Conservation (phyloP, 2,113 vertebrate genomes). For the Pomatostomus ruficeps region DNA sequence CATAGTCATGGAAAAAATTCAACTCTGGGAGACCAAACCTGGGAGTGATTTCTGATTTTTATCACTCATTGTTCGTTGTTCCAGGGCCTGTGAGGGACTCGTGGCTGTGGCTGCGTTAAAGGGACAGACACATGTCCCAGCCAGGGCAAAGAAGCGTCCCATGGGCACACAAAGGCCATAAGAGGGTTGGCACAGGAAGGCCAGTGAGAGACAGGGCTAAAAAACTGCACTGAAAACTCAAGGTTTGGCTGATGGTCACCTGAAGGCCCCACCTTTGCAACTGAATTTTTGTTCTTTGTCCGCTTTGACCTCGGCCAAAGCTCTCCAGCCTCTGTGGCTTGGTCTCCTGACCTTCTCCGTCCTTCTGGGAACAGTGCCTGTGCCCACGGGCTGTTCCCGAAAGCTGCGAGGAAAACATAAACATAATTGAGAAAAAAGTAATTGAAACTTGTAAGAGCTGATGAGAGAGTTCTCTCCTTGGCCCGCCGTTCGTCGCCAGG, state of each 20-base stretch:
- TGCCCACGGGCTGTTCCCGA: not conserved
- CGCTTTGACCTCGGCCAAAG: not conserved
- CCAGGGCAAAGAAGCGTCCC: not conserved
- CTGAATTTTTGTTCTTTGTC: not conserved
- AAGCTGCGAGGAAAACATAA: slow-evolving; percentile 6
- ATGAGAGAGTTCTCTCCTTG: slow-evolving; percentile 30
- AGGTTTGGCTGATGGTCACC: not conserved
- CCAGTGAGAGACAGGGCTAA: not conserved
- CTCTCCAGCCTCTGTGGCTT: not conserved
- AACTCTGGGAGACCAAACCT: not conserved
- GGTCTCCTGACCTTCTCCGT: not conserved
- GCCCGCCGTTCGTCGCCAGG: not conserved
- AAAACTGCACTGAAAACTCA: not conserved
- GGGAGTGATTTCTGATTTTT: not conserved
- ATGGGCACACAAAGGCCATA: not conserved
- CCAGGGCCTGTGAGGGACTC: not conserved
- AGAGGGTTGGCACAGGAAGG: not conserved
- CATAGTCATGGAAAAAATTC: not conserved
- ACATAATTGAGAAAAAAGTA: slow-evolving; percentile 5
- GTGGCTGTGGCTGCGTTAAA: fast-evolving
- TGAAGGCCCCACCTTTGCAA: not conserved
- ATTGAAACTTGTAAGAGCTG: not conserved
- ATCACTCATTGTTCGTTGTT: fast-evolving
- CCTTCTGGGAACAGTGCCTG: not conserved
- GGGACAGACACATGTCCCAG: fast-evolving